Percentiles rank a stretch among this genome's conserved stretches.
phyloP scores from a whole-genome alignment of 2,113 vertebrate species.

The Hemiscyllium ocellatum region DNA sequence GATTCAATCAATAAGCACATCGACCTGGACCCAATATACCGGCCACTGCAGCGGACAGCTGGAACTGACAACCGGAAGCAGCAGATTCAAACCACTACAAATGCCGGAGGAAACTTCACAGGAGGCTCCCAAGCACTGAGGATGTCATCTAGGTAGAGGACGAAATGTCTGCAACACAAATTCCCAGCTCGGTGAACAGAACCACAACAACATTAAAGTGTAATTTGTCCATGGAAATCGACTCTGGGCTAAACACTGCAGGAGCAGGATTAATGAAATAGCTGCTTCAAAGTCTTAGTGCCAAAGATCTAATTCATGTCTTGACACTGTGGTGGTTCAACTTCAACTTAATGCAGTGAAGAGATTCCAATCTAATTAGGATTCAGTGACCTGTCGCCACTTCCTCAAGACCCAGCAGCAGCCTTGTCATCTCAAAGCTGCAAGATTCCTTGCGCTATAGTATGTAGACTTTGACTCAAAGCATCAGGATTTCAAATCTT shows the following conservation, averaged over 20 bases:
- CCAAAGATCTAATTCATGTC: background rate
- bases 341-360: background rate
- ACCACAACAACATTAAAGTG: background rate
- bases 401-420: background rate
- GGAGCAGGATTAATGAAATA: background rate
- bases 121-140: too few relatives aligned
- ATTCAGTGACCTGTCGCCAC: background rate
- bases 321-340: background rate
- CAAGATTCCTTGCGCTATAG: background rate
- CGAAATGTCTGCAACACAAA: too few relatives aligned
- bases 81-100: too few relatives aligned
- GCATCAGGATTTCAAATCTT: background rate
- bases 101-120: too few relatives aligned
- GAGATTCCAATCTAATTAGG: background rate
- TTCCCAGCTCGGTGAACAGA: too few relatives aligned
- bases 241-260: background rate
- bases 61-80: too few relatives aligned
- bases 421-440: background rate
- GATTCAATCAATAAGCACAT: too few relatives aligned
- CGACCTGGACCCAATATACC: too few relatives aligned
- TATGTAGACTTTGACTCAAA: background rate
- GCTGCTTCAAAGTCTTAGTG: background rate
- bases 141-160: too few relatives aligned
- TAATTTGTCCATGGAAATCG: background rate
- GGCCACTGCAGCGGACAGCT: too few relatives aligned